Evolutionary conservation across 2,888 invertebrate genomes (phyloP), one percentile per base, ranked within the genome.

Genomic region (Macaria notata): DNA sequence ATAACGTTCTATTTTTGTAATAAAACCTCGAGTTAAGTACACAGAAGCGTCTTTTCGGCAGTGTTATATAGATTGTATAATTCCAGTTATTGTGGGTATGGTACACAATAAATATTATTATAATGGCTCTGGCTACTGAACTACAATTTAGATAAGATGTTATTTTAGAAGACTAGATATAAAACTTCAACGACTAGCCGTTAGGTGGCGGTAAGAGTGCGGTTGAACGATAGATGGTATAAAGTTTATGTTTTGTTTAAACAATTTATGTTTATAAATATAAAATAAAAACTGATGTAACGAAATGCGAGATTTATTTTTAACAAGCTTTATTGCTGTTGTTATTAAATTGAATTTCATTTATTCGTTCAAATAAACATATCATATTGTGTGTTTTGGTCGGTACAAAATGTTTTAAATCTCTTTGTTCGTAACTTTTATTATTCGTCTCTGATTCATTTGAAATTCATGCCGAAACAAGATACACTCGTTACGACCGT

Each of bases 121-220:
- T 54, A 59, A 59, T 46, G 47, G 31, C 36, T 46, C 31, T 19
- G 33, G 61, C 64, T 61, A 64, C 65, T 51, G 62, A 33, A 54
- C 55, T 55, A 55, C 43, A 45, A 56, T 66, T 56, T 48, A 64
- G 62, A 66, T 66, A 57, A 65, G 50, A 39, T 33, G 33, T 36
- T 43, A 60, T 50, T 54, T 53, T 49, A 39, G 31, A 30, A 50
- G 4, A 47, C 31, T 57, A 36, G 50, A 48, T 56, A 58, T 29
- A 6, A 51, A 60, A 55, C 53, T 56, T 53, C 54, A 49, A 60
- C 59, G 49, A 45, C 46, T 54, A 7, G 62, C 62, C 51, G 59
- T 61, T 56, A 61, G 50, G 61, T 59, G 60, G 56, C 38, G 48
- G 52, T 53, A 55, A 55, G 53, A 9, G 46, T 36, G 33, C 4